Conservation (phyloP, 2,797 vertebrate genomes). For the Australoheros facetus region DNA sequence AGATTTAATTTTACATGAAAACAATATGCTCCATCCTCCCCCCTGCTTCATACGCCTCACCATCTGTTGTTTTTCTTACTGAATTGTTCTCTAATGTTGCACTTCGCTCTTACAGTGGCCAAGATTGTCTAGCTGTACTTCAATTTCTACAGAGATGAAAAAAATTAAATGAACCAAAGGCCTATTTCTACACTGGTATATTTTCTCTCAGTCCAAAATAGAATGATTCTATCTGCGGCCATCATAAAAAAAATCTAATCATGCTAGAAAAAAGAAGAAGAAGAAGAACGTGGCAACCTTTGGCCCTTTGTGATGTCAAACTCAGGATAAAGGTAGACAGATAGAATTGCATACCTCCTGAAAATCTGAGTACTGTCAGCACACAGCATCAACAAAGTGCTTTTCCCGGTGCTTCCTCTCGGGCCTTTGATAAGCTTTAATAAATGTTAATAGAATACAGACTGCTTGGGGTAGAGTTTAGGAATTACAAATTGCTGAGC, state of each 20-base stretch:
- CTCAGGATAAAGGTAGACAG: conserved; percentile 12
- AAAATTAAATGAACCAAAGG: conserved; percentile 60
- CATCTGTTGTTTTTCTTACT: conserved; percentile 54
- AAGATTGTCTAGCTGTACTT: conserved; percentile 48
- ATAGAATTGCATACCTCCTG: conserved; percentile 15
- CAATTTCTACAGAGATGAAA: conserved; percentile 53
- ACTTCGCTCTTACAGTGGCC: conserved; percentile 26
- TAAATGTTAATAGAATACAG: conserved; percentile 65
- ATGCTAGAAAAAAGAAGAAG: conserved; percentile 16
- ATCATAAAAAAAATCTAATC: conserved; percentile 54
- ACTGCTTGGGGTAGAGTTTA: conserved; percentile 45
- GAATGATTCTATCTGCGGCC: conserved; percentile 47
- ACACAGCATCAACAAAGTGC: conserved; percentile 23
- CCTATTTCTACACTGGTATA: conserved; percentile 46
- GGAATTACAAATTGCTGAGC: conserved; percentile 59
- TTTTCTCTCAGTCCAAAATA: conserved; percentile 41
- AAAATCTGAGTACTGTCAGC: conserved; percentile 5
- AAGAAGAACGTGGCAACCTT: background rate
- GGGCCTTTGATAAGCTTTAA: conserved; percentile 53
- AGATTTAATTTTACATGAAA: conserved; percentile 39
- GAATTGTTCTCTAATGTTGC: conserved; percentile 34
- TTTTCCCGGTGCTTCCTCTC: conserved; percentile 25
- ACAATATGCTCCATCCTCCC: conserved; percentile 17
- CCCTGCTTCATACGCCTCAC: conserved; percentile 29
- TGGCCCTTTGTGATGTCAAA: conserved; percentile 20